phyloP scores from a whole-genome alignment of 1,140 invertebrate genomes.

The Apolygus lucorum region DNA sequence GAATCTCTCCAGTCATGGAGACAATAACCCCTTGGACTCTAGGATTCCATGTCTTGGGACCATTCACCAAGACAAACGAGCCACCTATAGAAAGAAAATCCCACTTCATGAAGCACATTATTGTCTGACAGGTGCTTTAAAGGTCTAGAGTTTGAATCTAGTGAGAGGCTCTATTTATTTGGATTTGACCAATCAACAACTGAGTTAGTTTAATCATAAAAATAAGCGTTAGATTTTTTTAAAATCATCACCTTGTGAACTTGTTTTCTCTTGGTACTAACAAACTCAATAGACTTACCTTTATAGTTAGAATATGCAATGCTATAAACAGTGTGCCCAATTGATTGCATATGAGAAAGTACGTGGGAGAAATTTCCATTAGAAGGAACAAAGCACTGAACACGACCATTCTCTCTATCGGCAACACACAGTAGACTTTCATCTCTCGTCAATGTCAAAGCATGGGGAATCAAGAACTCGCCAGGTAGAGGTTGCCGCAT shows the following conservation, averaged over 20 bases:
- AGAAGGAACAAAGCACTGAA: constrained; percentile 61
- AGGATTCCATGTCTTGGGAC: constrained; percentile 37
- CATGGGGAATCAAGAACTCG: constrained; percentile 69
- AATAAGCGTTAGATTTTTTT: background rate
- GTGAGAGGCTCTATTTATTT: no score
- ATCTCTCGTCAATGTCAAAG: constrained; percentile 66
- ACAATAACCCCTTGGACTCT: constrained; percentile 62
- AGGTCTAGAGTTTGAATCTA: no score
- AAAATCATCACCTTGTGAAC: no score
- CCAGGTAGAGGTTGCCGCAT: constrained; percentile 41
- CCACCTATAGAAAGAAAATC: constrained; percentile 40
- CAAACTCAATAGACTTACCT: constrained; percentile 37
- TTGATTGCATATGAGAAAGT: constrained; percentile 37
- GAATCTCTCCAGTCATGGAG: constrained; percentile 48
- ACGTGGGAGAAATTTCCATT: constrained; percentile 49
- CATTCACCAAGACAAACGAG: constrained; percentile 44
- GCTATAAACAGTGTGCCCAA: constrained; percentile 58
- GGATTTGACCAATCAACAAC: constrained; percentile 5
- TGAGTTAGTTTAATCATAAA: background rate
- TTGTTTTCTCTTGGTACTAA: no score
- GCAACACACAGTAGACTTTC: constrained; percentile 71
- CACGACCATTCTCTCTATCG: constrained; percentile 82
- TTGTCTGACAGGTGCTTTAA: no score
- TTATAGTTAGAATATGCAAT: constrained; percentile 51
- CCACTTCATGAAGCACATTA: no score